Percentiles rank a stretch among this genome's conserved stretches.
Evolutionary conservation across 1,140 invertebrate species (phyloP).

Genomic region (Drosophila nigromelanica): DNA sequence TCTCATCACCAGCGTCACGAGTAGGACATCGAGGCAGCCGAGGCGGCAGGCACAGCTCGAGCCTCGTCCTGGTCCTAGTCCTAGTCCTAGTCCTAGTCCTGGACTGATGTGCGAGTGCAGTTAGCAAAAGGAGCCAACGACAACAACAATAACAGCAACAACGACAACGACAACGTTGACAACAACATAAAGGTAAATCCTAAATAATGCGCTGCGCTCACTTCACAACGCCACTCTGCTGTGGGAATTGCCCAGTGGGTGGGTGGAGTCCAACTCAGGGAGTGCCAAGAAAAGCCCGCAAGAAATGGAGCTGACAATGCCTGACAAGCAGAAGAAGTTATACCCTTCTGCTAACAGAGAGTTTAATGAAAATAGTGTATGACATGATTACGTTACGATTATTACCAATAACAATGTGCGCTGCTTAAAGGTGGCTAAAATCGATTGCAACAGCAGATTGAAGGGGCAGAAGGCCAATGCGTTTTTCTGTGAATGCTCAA

Average conservation of each 20-base stretch:
- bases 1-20: constrained; percentile 62
- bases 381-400: not conserved
- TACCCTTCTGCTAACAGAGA: not conserved
- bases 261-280: too few species aligned
- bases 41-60: not conserved
- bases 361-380: not conserved
- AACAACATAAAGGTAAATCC: constrained; percentile 83
- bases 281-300: not conserved
- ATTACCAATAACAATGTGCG: not conserved
- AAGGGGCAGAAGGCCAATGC: not conserved
- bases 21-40: too few species aligned
- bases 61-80: constrained; percentile 14
- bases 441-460: not conserved
- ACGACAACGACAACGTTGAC: constrained; percentile 44
- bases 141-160: too few species aligned
- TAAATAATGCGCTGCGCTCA: constrained; percentile 77
- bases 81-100: constrained; percentile 12
- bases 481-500: too few species aligned
- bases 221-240: constrained; percentile 55
- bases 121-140: constrained; percentile 45
- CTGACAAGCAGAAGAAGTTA: not conserved
- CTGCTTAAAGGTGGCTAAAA: too few species aligned
- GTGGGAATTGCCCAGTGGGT: constrained; percentile 55
- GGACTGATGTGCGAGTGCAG: constrained; percentile 50
- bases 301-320: not conserved